Evolutionary conservation across 2,888 invertebrate genomes (phyloP).

Genomic region (Drosophila aldrichi): DNA sequence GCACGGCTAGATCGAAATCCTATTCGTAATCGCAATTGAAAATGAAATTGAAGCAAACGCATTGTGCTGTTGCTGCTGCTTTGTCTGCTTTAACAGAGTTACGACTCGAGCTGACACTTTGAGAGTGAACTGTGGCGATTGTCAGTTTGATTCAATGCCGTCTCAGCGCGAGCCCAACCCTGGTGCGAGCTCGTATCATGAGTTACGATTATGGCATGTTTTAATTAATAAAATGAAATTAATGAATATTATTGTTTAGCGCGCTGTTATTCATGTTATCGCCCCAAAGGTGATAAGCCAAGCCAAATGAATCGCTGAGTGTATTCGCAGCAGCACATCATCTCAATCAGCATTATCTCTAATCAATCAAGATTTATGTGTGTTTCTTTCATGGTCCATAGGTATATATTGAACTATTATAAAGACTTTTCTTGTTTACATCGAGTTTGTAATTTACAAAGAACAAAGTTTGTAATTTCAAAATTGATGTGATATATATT

Average conservation of each 20-base stretch:
- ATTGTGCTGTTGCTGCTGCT: constrained; percentile 31
- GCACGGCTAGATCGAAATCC: constrained; percentile 20
- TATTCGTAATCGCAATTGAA: constrained; percentile 37
- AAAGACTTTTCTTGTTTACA: neutral
- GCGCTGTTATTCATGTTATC: constrained; percentile 27
- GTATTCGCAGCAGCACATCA: neutral
- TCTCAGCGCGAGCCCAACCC: constrained; percentile 6
- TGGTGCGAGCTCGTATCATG: constrained; percentile 48
- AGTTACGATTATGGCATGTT: constrained; percentile 70
- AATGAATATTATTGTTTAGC: constrained; percentile 72
- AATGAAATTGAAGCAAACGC: constrained; percentile 52
- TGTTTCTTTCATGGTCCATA: neutral
- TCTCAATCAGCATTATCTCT: neutral
- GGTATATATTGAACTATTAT: neutral
- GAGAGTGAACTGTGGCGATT: constrained; percentile 38
- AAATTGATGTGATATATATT: neutral
- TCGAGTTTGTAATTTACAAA: neutral
- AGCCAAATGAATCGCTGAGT: neutral
- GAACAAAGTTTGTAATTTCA: neutral
- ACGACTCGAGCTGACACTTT: constrained; percentile 5
- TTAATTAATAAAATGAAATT: constrained; percentile 77
- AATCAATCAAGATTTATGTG: neutral
- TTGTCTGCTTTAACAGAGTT: constrained; percentile 19
- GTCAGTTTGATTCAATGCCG: constrained; percentile 47
- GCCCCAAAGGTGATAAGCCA: constrained; percentile 39